Evolutionary conservation across 2,888 invertebrate species (phyloP).

Genomic region (Camptogramma bilineatum): DNA sequence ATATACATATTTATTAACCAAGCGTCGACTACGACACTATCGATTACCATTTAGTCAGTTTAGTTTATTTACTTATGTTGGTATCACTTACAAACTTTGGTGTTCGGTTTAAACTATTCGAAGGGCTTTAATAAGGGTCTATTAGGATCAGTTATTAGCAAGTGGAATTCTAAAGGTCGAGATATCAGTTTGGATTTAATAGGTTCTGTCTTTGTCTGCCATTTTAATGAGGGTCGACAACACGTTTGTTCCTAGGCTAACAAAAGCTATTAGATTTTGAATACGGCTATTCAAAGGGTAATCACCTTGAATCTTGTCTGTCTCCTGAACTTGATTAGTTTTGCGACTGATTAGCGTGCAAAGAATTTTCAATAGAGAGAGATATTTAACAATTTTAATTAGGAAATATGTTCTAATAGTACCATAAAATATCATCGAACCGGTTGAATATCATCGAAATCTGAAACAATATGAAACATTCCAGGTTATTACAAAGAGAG

Average conservation of each 20-base stretch:
- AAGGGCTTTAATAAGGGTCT: constrained; percentile 27
- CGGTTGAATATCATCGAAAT: no score
- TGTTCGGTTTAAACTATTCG: constrained; percentile 27
- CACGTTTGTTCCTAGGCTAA: constrained; percentile 32
- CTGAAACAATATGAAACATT: no score
- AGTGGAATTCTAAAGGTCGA: constrained; percentile 31
- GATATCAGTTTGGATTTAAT: constrained; percentile 36
- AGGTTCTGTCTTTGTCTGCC: constrained; percentile 35
- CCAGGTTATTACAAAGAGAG: no score
- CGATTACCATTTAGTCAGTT: background rate
- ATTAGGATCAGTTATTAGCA: constrained; percentile 32
- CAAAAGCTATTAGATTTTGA: constrained; percentile 30
- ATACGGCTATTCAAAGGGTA: constrained; percentile 22
- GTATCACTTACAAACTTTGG: constrained; percentile 10
- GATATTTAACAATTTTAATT: no score
- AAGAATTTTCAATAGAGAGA: background rate
- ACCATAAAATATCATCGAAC: no score
- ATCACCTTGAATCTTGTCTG: constrained; percentile 29
- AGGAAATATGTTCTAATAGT: no score
- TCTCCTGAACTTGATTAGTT: constrained; percentile 7
- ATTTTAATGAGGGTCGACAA: constrained; percentile 43
- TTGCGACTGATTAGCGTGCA: background rate
- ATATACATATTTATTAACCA: no score
- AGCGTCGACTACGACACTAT: background rate
- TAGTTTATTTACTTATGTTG: background rate